These are phyloP conservation scores for Hexactinellida sp. DNA, from an alignment of 37 sponge, comb jelly and placozoan species.

Conservation along the genomic window DNA sequence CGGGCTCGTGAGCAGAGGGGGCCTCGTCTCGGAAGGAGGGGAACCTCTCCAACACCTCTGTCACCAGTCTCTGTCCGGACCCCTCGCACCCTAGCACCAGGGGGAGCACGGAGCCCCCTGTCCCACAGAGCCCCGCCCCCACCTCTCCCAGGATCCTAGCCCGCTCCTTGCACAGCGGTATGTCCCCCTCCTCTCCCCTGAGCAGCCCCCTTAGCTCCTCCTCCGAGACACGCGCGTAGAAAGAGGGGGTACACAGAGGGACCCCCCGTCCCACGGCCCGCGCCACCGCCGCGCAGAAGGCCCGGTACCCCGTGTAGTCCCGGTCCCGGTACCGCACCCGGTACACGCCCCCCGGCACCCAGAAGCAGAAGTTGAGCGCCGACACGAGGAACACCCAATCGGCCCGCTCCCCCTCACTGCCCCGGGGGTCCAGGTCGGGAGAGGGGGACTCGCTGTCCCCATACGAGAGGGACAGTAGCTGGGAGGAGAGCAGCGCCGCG, in stretches of 20 bases:
- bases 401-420: not conserved
- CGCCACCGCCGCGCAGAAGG: not conserved
- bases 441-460: not conserved
- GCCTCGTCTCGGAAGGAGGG: slow-evolving; percentile 33
- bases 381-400: not conserved
- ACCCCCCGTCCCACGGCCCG: not conserved
- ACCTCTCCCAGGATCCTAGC: not conserved
- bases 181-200: not conserved
- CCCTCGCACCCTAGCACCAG: slow-evolving; percentile 23
- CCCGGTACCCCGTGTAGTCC: not conserved
- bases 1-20: slow-evolving; percentile 19
- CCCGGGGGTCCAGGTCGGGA: not conserved
- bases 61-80: slow-evolving; percentile 23
- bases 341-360: not conserved
- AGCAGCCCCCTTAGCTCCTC: not conserved
- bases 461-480: not conserved
- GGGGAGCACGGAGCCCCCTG: slow-evolving; percentile 26
- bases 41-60: slow-evolving; percentile 25
- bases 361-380: not conserved
- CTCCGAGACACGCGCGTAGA: not conserved
- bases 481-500: not conserved
- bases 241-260: not conserved
- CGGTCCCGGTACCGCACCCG: not conserved
- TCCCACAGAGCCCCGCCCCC: not conserved
- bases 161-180: not conserved